Percentiles rank a stretch among this genome's conserved stretches.
phyloP scores from a whole-genome alignment of 1,140 invertebrate genomes.

The Tyrophagus putrescentiae region DNA sequence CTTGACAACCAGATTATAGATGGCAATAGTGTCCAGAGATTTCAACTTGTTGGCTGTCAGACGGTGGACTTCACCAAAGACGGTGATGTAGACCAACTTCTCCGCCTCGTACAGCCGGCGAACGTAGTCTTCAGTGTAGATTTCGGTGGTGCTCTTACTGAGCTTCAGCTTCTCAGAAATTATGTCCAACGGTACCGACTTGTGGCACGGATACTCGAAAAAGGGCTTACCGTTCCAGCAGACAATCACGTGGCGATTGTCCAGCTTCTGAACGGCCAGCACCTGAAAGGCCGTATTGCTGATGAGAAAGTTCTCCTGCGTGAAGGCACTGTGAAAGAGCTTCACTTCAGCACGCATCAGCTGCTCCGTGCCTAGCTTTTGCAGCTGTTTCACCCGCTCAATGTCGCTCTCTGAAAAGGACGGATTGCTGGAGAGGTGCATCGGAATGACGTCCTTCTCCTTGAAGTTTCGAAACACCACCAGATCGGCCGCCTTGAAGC shows the following conservation, averaged over 20 bases:
- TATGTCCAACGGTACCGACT: not conserved
- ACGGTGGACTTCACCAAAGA: not conserved
- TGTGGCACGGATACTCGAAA: not conserved
- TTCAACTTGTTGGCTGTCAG: not conserved
- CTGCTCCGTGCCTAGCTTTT: too few relatives aligned
- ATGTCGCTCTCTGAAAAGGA: not conserved
- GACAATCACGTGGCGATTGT: not conserved
- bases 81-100: not conserved
- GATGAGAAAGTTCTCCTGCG: too few relatives aligned
- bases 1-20: not conserved
- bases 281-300: not conserved
- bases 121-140: not conserved
- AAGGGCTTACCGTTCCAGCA: conserved; percentile 9
- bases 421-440: not conserved
- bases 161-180: not conserved
- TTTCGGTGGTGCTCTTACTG: not conserved
- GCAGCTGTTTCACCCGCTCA: not conserved
- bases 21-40: conserved; percentile 3
- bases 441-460: not conserved
- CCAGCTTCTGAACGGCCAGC: not conserved
- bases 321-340: too few relatives aligned
- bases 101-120: not conserved
- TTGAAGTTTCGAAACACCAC: conserved; percentile 11
- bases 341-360: too few relatives aligned
- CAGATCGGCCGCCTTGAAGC: not conserved